Percentiles rank a stretch among this genome's conserved stretches.
phyloP scores from a whole-genome alignment of 2,113 vertebrate genomes.

The Oenanthe oenanthe region DNA sequence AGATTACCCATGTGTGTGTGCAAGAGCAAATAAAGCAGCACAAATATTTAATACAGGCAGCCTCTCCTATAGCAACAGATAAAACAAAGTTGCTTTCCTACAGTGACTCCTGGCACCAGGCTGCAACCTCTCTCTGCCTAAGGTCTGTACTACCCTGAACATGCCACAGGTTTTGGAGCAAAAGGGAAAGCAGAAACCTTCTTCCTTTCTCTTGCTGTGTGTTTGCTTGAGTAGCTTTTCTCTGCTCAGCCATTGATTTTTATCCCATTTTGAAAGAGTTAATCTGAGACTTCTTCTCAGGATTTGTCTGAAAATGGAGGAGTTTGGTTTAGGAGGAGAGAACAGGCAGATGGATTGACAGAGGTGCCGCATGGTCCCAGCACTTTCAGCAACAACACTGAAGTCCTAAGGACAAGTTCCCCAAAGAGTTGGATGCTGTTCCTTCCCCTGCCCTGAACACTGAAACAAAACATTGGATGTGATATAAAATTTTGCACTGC shows the following conservation, averaged over 20 bases:
- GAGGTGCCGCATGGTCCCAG: background rate
- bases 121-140: accelerated
- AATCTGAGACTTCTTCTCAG: background rate
- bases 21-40: conserved; percentile 2
- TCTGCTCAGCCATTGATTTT: background rate
- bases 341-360: background rate
- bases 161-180: background rate
- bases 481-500: background rate
- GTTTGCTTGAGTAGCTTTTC: background rate
- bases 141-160: background rate
- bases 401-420: background rate
- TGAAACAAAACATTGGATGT: background rate
- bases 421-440: background rate
- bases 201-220: background rate
- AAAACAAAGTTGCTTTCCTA: background rate
- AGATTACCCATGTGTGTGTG: background rate
- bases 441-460: background rate
- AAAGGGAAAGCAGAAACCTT: background rate
- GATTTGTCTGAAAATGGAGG: background rate
- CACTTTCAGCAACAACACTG: background rate
- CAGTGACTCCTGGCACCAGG: accelerated
- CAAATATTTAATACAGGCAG: background rate
- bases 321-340: background rate
- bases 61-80: background rate
- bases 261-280: background rate